Base-by-base conservation (phyloP, 2,113 vertebrate genomes). In the Myrmecophaga tridactyla region DNA sequence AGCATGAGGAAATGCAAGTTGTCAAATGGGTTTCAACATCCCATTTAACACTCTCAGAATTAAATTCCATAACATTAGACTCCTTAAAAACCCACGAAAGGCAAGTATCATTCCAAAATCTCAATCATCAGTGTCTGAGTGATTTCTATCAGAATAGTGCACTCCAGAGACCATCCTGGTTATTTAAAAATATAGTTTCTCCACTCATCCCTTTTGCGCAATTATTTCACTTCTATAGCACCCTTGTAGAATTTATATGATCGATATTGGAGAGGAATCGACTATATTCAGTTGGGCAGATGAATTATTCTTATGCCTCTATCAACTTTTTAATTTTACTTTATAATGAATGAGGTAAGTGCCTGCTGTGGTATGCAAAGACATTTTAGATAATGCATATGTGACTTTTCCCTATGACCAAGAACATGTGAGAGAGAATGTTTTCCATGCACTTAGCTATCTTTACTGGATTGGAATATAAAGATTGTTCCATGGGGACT, bases 181-280 rank as follows among this genome's bases (percentile, higher is more conserved):
- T 89, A 94, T 89, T 94, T 80, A 96, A 93, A 89, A 96, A 56
- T 91, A 89, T 86, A 90, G 89, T 96, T 36, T 69, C 39, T 72
- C 65, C 51, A 93, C 51, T 86, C 53, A 93, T 76, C 12, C 13
- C 46, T 76, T 69, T 83, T 95, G 41, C 25, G 83, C 43, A 86
- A 86, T 93, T 77, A 77, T 77, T 76, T 96, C 12, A 83, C 13
- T 83, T 89, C 14, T 63, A 1, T 48, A 27, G 21, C 89, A 1
- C 11, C 53, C 58, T 18, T 31, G 23, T 89, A 94, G 9, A 80
- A 56, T 75, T 72, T 84, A 93, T 56, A 89, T 81, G 60, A 92
- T 76, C 51, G 76, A 58, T 48, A 58, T 85, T 34, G 65, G 4
- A 89, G 20, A 63, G 2, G 2, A 88, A 75, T 17, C 90, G 29